These are phyloP conservation scores for Spodoptera litura DNA, from an alignment of 1,140 invertebrate species.

Conservation along the genomic window DNA sequence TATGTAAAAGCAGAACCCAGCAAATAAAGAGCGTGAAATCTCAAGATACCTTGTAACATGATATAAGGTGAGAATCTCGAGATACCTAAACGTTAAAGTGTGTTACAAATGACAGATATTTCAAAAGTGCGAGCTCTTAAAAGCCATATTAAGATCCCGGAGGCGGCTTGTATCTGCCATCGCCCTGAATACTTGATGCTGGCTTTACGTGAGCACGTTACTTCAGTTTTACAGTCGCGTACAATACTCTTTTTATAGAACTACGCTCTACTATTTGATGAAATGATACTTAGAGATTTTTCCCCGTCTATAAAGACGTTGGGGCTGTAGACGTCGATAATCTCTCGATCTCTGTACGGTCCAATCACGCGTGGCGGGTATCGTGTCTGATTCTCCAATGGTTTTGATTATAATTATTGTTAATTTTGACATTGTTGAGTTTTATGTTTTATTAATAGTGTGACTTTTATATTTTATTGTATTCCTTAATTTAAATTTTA, in stretches of 20 bases:
- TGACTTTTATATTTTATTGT: no score
- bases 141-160: conserved; percentile 30
- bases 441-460: no score
- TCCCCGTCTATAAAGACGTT: neutral
- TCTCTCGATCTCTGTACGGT: no score
- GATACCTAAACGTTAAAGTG: conserved; percentile 27
- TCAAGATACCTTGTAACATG: neutral
- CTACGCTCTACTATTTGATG: conserved; percentile 32
- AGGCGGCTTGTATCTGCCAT: conserved; percentile 43
- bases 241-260: conserved; percentile 39
- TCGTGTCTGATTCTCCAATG: no score
- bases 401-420: no score
- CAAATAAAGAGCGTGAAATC: conserved; percentile 1
- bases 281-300: conserved; percentile 26
- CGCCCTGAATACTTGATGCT: conserved; percentile 48
- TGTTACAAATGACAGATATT: conserved; percentile 39
- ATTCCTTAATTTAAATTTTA: no score
- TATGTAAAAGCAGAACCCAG: neutral
- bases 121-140: conserved; percentile 44
- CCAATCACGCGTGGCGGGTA: no score
- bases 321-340: no score
- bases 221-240: conserved; percentile 39
- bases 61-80: conserved; percentile 11
- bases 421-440: no score
- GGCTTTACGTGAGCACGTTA: conserved; percentile 39